Evolutionary conservation across 2,113 vertebrate species (phyloP).

Genomic region (Talpa occidentalis): DNA sequence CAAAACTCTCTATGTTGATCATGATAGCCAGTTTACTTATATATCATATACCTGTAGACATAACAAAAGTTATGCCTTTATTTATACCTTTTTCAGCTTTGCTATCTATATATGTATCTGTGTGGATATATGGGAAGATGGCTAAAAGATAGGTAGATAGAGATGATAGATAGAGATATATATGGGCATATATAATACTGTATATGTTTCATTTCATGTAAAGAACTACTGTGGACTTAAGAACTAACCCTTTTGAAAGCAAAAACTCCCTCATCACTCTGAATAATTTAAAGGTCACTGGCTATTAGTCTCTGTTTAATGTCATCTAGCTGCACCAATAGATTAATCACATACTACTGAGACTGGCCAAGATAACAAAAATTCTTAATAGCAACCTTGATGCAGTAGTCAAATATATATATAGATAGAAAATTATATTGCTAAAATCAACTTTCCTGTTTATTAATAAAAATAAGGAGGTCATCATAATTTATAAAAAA

Average conservation of each 20-base stretch:
- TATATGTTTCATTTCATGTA: background rate
- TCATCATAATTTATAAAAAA: background rate
- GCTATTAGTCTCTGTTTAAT: background rate
- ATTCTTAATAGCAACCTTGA: background rate
- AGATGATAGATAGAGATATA: background rate
- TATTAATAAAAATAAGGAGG: background rate
- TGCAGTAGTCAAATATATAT: background rate
- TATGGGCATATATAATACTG: background rate
- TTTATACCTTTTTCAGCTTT: background rate
- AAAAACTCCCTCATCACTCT: background rate
- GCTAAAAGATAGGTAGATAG: background rate
- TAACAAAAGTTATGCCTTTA: background rate
- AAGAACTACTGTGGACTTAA: background rate
- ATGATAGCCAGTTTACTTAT: background rate
- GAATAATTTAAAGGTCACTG: background rate
- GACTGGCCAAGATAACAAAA: background rate
- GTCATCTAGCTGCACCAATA: background rate
- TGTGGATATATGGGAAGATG: background rate
- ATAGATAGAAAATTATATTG: background rate
- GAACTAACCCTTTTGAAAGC: background rate
- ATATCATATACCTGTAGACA: background rate
- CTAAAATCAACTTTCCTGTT: background rate
- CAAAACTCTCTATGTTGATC: background rate
- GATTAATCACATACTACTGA: background rate
- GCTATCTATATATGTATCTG: background rate